Evolutionary conservation across 2,888 invertebrate genomes (phyloP), one percentile per base, ranked within the genome.

Genomic region (Drosophila crucigera): DNA sequence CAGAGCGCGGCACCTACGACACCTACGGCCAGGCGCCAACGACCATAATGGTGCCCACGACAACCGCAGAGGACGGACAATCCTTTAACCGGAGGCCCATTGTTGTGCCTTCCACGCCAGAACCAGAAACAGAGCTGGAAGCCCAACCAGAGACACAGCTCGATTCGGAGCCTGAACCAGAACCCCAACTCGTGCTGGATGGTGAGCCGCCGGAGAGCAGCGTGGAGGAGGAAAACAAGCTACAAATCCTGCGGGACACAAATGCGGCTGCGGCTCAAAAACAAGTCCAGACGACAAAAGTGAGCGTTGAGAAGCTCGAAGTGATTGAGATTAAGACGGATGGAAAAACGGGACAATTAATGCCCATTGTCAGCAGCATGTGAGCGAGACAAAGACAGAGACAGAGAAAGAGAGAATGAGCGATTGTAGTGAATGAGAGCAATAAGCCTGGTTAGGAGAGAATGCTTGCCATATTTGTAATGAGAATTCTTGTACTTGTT

Each of bases 311-410:
- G 80, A 93, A 94, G 76, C 90, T 92, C 25, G 93, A 94, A 79
- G 93, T 94, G 56, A 94, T 94, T 75, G 94, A 94, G 91, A 93
- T 94, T 54, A 93, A 93, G 73, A 89, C 93, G 30, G 93, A 93
- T 68, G 93, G 93, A 7, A 87, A 84, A 47, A 91, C 93, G 3
- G 93, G 93, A 49, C 93, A 92, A 73, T 75, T 93, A 70, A 91
- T 90, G 87, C 93, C 92, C 33, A 39, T 68, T 16, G 83, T 84
- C 52, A 89, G 85, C 31, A 52, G 41, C 50, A 49, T 68, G 25
- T 47, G 41, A 58, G 47, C 56, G 64, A 43, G 61, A 52, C 70
- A 69, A 25, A 9, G 9, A 25, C 16, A 14, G 39, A 63, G 50
- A 47, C 66, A 41, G 66, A 62, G 52, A 28, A 33, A 56, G 7